A percentile compares a stretch with the other conserved stretches of the same genome.
Conservation (phyloP, 2,888 invertebrate genomes). For the Clanis bilineata region DNA sequence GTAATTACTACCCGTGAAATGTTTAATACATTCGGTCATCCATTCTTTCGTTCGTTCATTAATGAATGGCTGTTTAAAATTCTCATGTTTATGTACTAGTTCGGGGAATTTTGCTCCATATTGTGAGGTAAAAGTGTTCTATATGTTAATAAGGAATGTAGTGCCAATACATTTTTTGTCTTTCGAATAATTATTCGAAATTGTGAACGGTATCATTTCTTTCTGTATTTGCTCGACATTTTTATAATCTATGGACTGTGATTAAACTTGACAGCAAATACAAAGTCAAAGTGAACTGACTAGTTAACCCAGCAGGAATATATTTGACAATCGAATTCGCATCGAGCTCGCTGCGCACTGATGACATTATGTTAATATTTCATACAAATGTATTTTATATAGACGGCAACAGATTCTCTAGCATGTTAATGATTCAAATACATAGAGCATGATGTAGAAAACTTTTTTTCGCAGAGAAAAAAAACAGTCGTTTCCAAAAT, state of each 20-base stretch:
- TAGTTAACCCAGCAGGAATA: no score
- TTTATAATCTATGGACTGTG: background rate
- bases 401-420: no score
- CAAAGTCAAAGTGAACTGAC: no score
- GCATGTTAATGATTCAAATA: no score
- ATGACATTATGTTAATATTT: no score
- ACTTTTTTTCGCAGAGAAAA: no score
- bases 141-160: background rate
- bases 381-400: no score
- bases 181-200: background rate
- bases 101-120: background rate
- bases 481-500: no score
- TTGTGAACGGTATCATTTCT: background rate
- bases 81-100: slow-evolving; percentile 10
- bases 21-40: slow-evolving; percentile 11
- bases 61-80: slow-evolving; percentile 11
- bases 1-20: slow-evolving; percentile 10
- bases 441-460: no score
- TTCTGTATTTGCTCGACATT: background rate
- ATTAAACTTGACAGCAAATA: background rate
- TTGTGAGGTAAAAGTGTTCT: slow-evolving; percentile 3
- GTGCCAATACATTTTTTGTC: slow-evolving; percentile 1
- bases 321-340: no score
- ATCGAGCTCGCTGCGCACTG: no score
- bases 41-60: slow-evolving; percentile 8